phyloP scores from a whole-genome alignment of 2,797 vertebrate species.

The Coreius guichenoti region DNA sequence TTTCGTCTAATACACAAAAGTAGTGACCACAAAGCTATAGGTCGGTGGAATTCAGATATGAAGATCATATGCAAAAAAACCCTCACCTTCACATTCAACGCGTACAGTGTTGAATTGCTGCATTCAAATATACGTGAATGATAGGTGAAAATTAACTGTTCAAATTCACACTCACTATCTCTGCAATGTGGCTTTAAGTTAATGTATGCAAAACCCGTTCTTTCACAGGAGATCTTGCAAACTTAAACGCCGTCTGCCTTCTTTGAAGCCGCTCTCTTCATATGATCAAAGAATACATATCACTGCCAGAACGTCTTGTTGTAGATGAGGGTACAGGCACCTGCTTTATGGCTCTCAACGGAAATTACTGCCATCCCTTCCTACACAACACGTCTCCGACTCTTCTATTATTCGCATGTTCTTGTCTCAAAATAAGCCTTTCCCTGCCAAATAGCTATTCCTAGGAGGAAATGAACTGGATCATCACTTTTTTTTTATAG shows the following conservation, averaged over 20 bases:
- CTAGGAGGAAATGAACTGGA: slow-evolving; percentile 24
- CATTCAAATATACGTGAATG: slow-evolving; percentile 57
- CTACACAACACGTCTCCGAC: background rate
- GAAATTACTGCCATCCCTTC: slow-evolving; percentile 39
- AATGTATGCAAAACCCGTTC: slow-evolving; percentile 53
- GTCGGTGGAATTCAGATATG: slow-evolving; percentile 22
- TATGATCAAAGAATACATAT: slow-evolving; percentile 72
- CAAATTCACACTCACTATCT: slow-evolving; percentile 26
- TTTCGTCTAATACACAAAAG: background rate
- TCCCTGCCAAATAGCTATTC: background rate
- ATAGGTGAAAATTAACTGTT: slow-evolving; percentile 22
- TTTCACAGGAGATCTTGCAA: slow-evolving; percentile 62
- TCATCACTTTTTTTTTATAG: background rate
- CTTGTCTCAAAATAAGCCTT: slow-evolving; percentile 27
- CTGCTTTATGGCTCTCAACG: slow-evolving; percentile 51
- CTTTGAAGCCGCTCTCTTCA: slow-evolving; percentile 71
- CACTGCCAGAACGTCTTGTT: slow-evolving; percentile 66
- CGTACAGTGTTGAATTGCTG: slow-evolving; percentile 20
- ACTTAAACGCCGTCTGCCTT: slow-evolving; percentile 45
- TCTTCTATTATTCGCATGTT: slow-evolving; percentile 42
- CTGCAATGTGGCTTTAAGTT: slow-evolving; percentile 28
- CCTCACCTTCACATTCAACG: slow-evolving; percentile 31
- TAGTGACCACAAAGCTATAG: slow-evolving; percentile 18
- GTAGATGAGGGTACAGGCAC: slow-evolving; percentile 63
- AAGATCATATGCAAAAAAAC: slow-evolving; percentile 48